Evolutionary conservation across 2,113 vertebrate genomes (phyloP), one percentile per base, ranked within the genome.

Genomic region (Sporophila hypoxantha): DNA sequence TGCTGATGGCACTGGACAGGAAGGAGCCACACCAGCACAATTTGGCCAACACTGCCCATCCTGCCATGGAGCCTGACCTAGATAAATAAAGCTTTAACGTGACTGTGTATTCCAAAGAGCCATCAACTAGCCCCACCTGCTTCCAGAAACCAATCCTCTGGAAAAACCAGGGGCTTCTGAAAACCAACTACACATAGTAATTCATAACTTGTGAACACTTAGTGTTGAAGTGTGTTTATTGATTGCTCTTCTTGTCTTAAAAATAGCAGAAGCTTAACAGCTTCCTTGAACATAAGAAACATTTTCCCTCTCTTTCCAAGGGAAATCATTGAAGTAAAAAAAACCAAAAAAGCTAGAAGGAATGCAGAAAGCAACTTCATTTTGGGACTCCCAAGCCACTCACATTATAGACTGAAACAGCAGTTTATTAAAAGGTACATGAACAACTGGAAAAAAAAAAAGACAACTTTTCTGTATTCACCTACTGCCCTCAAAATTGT

Each of bases 21-120:
- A 60, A 84, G n/a, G 37, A 75, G 59, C 5, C 49, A 56, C 37
- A 52, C 4, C 14, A 61, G 6, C 2, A 47, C n/a, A 52, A 34
- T 5, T 5, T 1, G 5, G 29, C 36, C 49, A 71, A 3, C 34
- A 37, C 0, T n/a, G 29, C 64, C 60, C 22, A 69, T 22, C n/a
- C 44, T 55, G 55, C 32, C 71, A n/a, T 4, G 22, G 21, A 79
- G n/a, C 16, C 34, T 21, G 16, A 62, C 47, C 27, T 13, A 19
- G 15, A 15, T 1, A 25, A 74, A 12, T 6, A 37, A 37, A 68
- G 36, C 23, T 67, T 74, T 12, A 81, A 49, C 55, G 25, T 60
- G 17, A 17, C 23, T 34, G 26, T 49, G 2, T 68, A 61, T 53
- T 69, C 62, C 60, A 60, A 39, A 36, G 0, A 42, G 19, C 59